Evolutionary conservation across 2,113 vertebrate species (phyloP), one percentile per base, ranked within the genome.

Genomic region (Dissostichus mawsoni): DNA sequence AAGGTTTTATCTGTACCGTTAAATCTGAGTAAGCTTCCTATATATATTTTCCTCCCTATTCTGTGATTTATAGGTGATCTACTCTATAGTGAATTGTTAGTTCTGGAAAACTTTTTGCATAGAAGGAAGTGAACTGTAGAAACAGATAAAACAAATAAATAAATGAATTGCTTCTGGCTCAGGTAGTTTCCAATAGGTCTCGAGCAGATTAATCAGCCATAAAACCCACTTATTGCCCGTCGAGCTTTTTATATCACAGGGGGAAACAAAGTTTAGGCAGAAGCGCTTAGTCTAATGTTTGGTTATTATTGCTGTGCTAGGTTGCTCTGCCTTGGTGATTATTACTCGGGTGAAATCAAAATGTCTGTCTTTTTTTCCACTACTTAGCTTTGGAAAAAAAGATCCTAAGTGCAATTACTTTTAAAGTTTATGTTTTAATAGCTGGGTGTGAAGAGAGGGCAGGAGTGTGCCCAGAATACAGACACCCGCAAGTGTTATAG

Each of bases 341-440:
- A 94, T 90, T 86, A 88, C 87, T 90, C 84, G 83, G 87, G 83
- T 89, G 74, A 94, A 93, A 93, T 93, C 83, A 85, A 90, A 93
- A 93, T 89, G 71, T 81, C 85, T 89, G 81, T 36, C 17, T 64
- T 81, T 76, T 90, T 75, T 78, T 63, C 45, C 16, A 62, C 78
- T 69, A 44, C 64, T 76, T 55, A 86, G 79, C 82, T 89, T 87
- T 87, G 76, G 64, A 76, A 77, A 71, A 89, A 92, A 92, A 84
- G 86, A 92, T 59, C 67, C 61, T 69, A 78, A 90, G 85, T 76
- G 92, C 84, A 92, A 92, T 92, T 94, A 88, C 87, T 89, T 92
- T 88, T 81, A 89, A 85, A 91, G 83, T 92, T 90, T 88, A 88
- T 89, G 87, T 92, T 93, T 90, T 93, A 89, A 92, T 87, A 82